Evolutionary conservation across 1,140 invertebrate genomes (phyloP), one percentile per base, ranked within the genome.

Genomic region (Anagrus nilaparvatae): DNA sequence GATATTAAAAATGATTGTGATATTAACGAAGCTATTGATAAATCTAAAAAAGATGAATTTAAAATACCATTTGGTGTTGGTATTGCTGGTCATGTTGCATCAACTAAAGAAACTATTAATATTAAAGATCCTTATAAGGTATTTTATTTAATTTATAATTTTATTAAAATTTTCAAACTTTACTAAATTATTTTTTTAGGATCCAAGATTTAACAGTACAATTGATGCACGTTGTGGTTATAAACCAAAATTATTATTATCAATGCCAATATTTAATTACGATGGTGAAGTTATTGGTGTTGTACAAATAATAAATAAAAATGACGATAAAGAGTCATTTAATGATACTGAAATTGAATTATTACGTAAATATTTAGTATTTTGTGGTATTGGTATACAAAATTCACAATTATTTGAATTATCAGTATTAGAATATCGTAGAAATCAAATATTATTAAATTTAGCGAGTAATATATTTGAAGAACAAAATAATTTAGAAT

Each of bases 301-400:
- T 1, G 92, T 92, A 23, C 91, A 97, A 73, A 93, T 96, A 49
- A 93, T 97, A 50, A 97, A 97, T 64, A 97, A 97, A 71, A 89
- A 84, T 32, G 81, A 88, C 60, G 84, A 78, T 61, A 79, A 78
- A 48, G 77, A 84, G 55, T 81, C 88, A 54, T 97, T 97, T 62
- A 89, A 84, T 1, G 72, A 82, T 5, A 79, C 81, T 46, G 93
- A 97, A 61, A 86, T 95, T 33, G 87, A 95, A 72, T 76, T 85
- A 17, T 85, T 85, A 55, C 73, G 80, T 42, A 72, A 65, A 16
- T 97, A 97, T 65, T 72, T 97, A 13, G 94, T 89, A 5, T 97
- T 97, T 66, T 96, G 93, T 64, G 92, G 92, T 4, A 96, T 97
- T 49, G 92, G 93, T 6, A 87, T 97, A 51, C 91, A 95, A 67